A percentile compares a stretch with the other conserved stretches of the same genome.
phyloP scores from a whole-genome alignment of 2,113 vertebrate species.

The Sander lucioperca region DNA sequence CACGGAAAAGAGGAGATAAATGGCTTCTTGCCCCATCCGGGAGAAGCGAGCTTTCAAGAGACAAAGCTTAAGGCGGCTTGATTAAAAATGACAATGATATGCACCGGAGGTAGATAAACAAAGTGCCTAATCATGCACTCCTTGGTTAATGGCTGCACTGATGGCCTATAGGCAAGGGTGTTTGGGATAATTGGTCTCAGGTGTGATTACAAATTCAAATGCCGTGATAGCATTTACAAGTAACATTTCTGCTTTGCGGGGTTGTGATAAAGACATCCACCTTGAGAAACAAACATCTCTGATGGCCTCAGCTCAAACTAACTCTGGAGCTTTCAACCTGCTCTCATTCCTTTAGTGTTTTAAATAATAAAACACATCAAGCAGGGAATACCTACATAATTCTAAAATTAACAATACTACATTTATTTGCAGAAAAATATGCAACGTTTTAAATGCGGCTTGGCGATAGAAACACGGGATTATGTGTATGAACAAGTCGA shows the following conservation, averaged over 20 bases:
- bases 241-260: constrained; percentile 20
- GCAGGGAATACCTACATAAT: neutral
- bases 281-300: constrained; percentile 19
- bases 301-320: neutral
- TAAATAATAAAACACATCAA: neutral
- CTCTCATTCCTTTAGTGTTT: neutral
- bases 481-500: neutral
- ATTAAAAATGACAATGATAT: constrained; percentile 72
- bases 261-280: constrained; percentile 29
- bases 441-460: neutral
- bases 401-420: neutral
- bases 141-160: constrained; percentile 57
- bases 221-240: constrained; percentile 56
- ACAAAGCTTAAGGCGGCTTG: constrained; percentile 38
- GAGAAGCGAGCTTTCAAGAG: constrained; percentile 16
- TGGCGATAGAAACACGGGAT: neutral
- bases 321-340: constrained; percentile 23
- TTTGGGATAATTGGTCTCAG: constrained; percentile 72
- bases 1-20: neutral
- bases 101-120: constrained; percentile 63
- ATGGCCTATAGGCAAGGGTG: constrained; percentile 48
- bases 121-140: constrained; percentile 68
- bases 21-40: constrained; percentile 17
- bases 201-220: constrained; percentile 73
- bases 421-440: neutral